Conservation (phyloP, 1,140 invertebrate species). For the Papilio machaon region DNA sequence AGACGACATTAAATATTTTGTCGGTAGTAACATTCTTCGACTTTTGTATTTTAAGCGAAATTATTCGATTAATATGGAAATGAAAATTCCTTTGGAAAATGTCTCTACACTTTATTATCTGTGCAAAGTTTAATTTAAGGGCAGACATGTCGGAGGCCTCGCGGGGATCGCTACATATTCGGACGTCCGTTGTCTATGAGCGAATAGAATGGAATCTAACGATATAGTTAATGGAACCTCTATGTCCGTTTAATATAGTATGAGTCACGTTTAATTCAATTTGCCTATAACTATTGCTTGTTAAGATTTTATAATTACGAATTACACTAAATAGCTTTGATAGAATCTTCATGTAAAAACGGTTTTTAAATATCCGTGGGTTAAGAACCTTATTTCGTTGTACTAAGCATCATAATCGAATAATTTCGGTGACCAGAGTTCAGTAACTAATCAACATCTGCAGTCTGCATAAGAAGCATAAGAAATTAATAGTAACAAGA, state of each 20-base stretch:
- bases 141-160: slow-evolving; percentile 29
- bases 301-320: too few relatives aligned
- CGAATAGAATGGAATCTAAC: slow-evolving; percentile 33
- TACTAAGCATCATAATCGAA: too few relatives aligned
- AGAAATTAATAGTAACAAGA: too few relatives aligned
- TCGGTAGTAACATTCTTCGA: not conserved
- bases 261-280: not conserved
- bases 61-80: slow-evolving; percentile 38
- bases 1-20: not conserved
- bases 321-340: too few relatives aligned
- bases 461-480: too few relatives aligned
- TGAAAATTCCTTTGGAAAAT: slow-evolving; percentile 36
- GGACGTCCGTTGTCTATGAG: slow-evolving; percentile 33
- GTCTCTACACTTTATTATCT: slow-evolving; percentile 31
- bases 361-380: too few relatives aligned
- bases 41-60: slow-evolving; percentile 19
- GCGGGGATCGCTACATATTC: slow-evolving; percentile 21
- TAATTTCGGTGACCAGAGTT: too few relatives aligned
- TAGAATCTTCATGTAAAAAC: too few relatives aligned
- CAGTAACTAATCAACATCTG: too few relatives aligned
- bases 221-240: slow-evolving; percentile 25
- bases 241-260: slow-evolving; percentile 1
- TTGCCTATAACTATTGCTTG: too few relatives aligned
- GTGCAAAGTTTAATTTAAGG: slow-evolving; percentile 37
- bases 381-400: too few relatives aligned